These are phyloP conservation scores for Microcebus murinus DNA, from an alignment of 2,113 vertebrate species.

Conservation along the genomic window DNA sequence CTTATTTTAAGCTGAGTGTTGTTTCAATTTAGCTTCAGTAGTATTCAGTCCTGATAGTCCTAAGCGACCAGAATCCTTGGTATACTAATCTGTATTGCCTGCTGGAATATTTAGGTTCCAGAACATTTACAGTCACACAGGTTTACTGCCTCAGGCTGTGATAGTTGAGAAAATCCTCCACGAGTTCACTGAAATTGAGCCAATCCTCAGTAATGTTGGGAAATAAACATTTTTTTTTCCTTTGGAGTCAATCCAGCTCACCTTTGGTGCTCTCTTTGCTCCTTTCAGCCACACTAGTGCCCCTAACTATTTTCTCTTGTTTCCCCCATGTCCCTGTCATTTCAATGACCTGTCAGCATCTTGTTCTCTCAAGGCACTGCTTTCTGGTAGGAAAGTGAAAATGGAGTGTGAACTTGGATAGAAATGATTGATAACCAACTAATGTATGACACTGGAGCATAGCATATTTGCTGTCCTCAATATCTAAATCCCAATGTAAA, in stretches of 20 bases:
- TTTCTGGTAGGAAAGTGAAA: constrained; percentile 38
- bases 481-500: background rate
- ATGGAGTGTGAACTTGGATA: background rate
- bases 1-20: constrained; percentile 6
- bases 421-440: background rate
- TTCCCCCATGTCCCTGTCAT: background rate
- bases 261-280: background rate
- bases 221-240: background rate
- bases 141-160: background rate
- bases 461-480: background rate
- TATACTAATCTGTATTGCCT: background rate
- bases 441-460: background rate
- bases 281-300: background rate
- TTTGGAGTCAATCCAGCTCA: background rate
- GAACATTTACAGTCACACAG: background rate
- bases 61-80: background rate
- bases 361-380: constrained; percentile 14
- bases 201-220: background rate
- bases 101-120: background rate
- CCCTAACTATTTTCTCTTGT: constrained; percentile 13
- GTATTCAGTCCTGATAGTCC: background rate
- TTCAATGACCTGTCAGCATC: background rate
- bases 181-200: constrained; percentile 3
- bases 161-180: background rate
- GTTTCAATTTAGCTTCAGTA: background rate